Percentiles rank a stretch among this genome's conserved stretches.
Conservation (phyloP, 2,113 vertebrate genomes). For the Onychostoma macrolepis region DNA sequence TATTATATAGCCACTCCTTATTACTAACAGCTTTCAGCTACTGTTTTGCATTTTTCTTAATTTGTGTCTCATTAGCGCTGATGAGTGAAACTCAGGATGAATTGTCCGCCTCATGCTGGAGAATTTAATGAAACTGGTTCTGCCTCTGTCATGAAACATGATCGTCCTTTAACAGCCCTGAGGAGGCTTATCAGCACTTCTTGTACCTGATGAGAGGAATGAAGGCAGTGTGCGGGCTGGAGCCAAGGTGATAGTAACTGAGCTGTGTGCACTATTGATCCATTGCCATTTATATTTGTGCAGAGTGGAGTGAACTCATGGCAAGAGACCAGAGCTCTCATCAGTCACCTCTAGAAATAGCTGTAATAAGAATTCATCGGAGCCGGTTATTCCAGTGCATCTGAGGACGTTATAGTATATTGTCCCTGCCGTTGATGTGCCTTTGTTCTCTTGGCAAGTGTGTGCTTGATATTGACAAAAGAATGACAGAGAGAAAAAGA, state of each 20-base stretch:
- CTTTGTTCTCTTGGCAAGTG: constrained; percentile 15
- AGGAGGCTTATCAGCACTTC: constrained; percentile 38
- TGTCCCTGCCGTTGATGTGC: constrained; percentile 23
- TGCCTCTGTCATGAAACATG: constrained; percentile 34
- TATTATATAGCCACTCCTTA: background rate
- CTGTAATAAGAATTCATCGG: constrained; percentile 4
- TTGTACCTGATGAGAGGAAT: constrained; percentile 36
- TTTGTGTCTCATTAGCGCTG: background rate
- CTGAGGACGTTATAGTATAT: background rate
- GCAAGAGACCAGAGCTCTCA: constrained; percentile 47
- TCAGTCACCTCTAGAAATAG: constrained; percentile 45
- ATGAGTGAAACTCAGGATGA: background rate
- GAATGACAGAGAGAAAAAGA: background rate
- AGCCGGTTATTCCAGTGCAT: constrained; percentile 33
- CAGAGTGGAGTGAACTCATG: constrained; percentile 58
- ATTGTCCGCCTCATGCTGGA: background rate
- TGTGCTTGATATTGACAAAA: background rate
- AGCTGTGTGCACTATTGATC: constrained; percentile 61
- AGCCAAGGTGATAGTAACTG: constrained; percentile 61
- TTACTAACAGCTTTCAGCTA: background rate
- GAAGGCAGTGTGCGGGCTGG: constrained; percentile 31
- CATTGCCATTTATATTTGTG: constrained; percentile 61
- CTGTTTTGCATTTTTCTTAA: background rate
- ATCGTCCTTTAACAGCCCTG: constrained; percentile 13
- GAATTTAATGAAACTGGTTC: constrained; percentile 20